Conservation (phyloP, 2,888 invertebrate genomes). For the Cataglyphis rosenhaueri region DNA sequence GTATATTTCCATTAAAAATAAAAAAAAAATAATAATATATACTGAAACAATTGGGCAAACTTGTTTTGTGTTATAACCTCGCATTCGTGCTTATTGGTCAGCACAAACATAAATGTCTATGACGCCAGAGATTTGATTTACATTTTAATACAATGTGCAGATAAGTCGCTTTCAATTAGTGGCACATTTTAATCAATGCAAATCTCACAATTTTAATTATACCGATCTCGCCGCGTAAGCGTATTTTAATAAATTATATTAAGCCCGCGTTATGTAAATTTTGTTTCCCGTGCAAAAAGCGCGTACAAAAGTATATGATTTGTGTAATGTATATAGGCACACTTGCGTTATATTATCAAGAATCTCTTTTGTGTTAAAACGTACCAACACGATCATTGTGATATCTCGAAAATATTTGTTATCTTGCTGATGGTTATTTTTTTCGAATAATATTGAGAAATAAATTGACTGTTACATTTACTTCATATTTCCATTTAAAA, state of each 20-base stretch:
- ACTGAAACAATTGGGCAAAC: neutral
- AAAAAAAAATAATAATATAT: neutral
- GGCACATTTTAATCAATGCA: conserved; percentile 80
- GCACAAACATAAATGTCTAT: conserved; percentile 58
- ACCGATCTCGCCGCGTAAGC: conserved; percentile 71
- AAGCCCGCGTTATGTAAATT: conserved; percentile 57
- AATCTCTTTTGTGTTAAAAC: conserved; percentile 7
- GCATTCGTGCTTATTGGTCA: conserved; percentile 63
- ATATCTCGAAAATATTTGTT: neutral
- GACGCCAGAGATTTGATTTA: conserved; percentile 77
- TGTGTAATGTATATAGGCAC: neutral
- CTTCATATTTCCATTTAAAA: neutral
- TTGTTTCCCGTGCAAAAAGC: conserved; percentile 44
- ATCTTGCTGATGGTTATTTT: neutral
- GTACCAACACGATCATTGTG: neutral
- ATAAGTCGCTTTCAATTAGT: conserved; percentile 82
- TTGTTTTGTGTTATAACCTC: conserved; percentile 22
- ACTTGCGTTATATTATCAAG: conserved; percentile 1
- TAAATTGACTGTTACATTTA: neutral
- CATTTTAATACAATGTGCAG: conserved; percentile 81
- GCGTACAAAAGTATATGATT: conserved; percentile 34
- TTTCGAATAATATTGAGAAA: neutral
- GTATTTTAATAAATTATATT: conserved; percentile 79
- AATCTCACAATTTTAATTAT: conserved; percentile 81
- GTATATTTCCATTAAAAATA: conserved; percentile 6